A percentile compares a stretch with the other conserved stretches of the same genome.
These are phyloP conservation scores for Subacronicta megacephala DNA, from an alignment of 2,888 invertebrate species.

Conservation along the genomic window DNA sequence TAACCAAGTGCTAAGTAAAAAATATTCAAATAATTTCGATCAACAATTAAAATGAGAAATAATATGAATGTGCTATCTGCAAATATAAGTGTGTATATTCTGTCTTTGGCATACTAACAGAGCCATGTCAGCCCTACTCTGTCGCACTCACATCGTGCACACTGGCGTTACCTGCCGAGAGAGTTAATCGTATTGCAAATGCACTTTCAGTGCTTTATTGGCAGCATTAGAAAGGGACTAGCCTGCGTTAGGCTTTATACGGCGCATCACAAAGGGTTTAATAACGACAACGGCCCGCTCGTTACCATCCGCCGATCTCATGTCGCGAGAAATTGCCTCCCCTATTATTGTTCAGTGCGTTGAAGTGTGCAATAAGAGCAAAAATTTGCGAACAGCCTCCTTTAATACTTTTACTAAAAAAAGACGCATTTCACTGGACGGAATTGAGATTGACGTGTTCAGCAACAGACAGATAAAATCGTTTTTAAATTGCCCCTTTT, in stretches of 20 bases:
- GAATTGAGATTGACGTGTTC: constrained; percentile 44
- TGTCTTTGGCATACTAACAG: neutral
- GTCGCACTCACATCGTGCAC: constrained; percentile 52
- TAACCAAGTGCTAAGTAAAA: too few relatives aligned
- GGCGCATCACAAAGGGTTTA: constrained; percentile 79
- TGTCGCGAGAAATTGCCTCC: constrained; percentile 77
- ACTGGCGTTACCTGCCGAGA: constrained; percentile 48
- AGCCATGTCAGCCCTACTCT: constrained; percentile 45
- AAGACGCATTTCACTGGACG: constrained; percentile 40
- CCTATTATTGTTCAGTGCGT: constrained; percentile 74
- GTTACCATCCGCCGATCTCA: constrained; percentile 76
- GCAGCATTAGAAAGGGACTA: constrained; percentile 79
- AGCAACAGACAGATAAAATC: constrained; percentile 32
- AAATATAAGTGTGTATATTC: neutral
- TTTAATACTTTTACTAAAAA: constrained; percentile 60
- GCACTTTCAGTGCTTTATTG: constrained; percentile 80
- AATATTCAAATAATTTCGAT: too few relatives aligned
- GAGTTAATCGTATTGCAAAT: constrained; percentile 73
- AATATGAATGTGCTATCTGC: too few relatives aligned
- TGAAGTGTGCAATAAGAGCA: constrained; percentile 74
- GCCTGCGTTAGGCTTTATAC: constrained; percentile 75
- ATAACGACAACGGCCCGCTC: constrained; percentile 78
- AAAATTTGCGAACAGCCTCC: constrained; percentile 71
- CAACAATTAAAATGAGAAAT: too few relatives aligned
- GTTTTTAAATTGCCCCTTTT: constrained; percentile 24